A percentile compares a stretch with the other conserved stretches of the same genome.
Conservation (phyloP, 2,888 invertebrate genomes). For the Tridacna crocea region DNA sequence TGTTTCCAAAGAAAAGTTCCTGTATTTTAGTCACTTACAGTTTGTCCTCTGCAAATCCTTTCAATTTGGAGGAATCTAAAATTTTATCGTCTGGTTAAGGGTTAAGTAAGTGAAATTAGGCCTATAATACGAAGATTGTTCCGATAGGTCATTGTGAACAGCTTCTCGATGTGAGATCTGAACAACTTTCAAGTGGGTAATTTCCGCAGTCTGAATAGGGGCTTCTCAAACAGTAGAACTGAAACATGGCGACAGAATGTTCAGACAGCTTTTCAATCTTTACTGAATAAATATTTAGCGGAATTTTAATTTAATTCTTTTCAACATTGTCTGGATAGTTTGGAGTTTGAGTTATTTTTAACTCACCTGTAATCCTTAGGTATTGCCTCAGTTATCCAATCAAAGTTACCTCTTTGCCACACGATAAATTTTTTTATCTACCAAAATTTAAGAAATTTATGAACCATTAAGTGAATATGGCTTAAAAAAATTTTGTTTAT, state of each 20-base stretch:
- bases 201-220: conserved; percentile 41
- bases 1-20: too few species aligned
- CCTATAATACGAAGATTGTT: conserved; percentile 27
- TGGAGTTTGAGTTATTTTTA: background rate
- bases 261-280: conserved; percentile 26
- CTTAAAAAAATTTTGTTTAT: too few species aligned
- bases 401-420: too few species aligned
- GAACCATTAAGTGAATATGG: too few species aligned
- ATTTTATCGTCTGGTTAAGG: background rate
- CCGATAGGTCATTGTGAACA: conserved; percentile 13
- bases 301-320: conserved; percentile 47
- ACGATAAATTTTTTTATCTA: too few species aligned
- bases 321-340: background rate
- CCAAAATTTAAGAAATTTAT: too few species aligned
- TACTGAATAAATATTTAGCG: conserved; percentile 50
- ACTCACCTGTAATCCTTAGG: background rate
- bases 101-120: conserved; percentile 24
- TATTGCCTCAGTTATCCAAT: too few species aligned
- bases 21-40: too few species aligned
- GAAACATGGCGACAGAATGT: conserved; percentile 12
- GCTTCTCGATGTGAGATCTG: conserved; percentile 7
- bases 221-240: conserved; percentile 31
- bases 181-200: conserved; percentile 31
- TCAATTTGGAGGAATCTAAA: too few species aligned
- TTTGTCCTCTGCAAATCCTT: too few species aligned